Base-by-base conservation (phyloP, 2,888 invertebrate genomes). In the Aphrophora alni region DNA sequence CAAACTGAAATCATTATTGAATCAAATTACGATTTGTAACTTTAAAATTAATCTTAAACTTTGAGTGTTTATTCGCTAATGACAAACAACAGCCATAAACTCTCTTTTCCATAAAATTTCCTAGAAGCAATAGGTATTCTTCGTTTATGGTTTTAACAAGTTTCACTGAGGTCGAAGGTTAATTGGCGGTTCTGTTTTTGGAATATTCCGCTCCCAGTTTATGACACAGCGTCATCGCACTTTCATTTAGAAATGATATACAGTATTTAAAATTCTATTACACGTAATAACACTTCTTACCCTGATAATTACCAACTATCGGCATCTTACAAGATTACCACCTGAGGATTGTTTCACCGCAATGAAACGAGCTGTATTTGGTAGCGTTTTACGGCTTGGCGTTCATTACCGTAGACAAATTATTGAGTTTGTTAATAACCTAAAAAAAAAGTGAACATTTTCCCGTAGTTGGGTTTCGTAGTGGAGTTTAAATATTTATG, bases 181-280 rank as follows among this genome's bases (percentile, higher is more conserved):
- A 59, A 59, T 59, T 59, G 59, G 59, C 59, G 59, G 59, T 14
- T n/a, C 59, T 59, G 59, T 59, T 59, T 59, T 59, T 59, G 59
- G 59, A 59, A 59, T 59, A 59, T 44, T 14, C 3, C 59, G 59
- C 21, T 59, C 2, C 59, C 4, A 21, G 59, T 59, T 59, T 59
- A 59, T 59, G 59, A 21, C 59, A 21, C 4, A 1, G 2, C 59
- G n/a, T 59, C 59, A 8, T 59, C 59, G 59, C 59, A 59, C 59
- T 59, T 21, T 59, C 59, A 21, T 59, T 59, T 59, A 3, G 59
- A n/a, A 59, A 59, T 59, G 59, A 59, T 59, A 59, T 59, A 59
- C 59, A 59, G 59, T 59, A 59, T 59, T 59, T 59, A 21, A 59
- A 59, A 59, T 59, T 59, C 59, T 59, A 59, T 59, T 59, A 59